Evolutionary conservation across 2,888 invertebrate species (phyloP).

Genomic region (Nemotelus nigrinus): DNA sequence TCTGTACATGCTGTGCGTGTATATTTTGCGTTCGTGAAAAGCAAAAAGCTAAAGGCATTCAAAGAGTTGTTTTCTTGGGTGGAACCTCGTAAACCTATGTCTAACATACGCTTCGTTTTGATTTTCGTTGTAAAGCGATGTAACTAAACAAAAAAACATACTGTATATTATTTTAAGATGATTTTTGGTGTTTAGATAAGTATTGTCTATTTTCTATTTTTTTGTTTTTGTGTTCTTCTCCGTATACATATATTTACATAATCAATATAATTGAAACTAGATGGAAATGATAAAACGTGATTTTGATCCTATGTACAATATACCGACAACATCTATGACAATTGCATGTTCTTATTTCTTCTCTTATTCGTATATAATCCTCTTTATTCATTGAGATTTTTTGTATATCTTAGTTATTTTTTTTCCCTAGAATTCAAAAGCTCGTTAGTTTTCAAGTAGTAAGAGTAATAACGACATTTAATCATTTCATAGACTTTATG

Average conservation of each 20-base stretch:
- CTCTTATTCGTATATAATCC: no score
- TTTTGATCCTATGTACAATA: no score
- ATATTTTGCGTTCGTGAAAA: not conserved
- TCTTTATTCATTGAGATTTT: no score
- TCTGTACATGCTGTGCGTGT: conserved; percentile 34
- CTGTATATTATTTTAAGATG: conserved; percentile 29
- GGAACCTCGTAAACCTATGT: not conserved
- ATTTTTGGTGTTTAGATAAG: conserved; percentile 28
- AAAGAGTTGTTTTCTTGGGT: not conserved
- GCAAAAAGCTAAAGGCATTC: not conserved
- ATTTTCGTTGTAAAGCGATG: not conserved
- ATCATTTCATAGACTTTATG: not conserved
- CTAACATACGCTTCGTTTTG: not conserved
- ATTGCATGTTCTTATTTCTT: no score
- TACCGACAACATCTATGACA: no score
- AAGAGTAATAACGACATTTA: no score
- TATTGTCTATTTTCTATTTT: conserved; percentile 25
- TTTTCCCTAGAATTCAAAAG: no score
- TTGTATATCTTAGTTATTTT: no score
- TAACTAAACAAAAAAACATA: conserved; percentile 13
- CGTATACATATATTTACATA: not conserved
- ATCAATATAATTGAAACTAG: not conserved
- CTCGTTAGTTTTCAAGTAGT: no score
- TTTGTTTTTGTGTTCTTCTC: conserved; percentile 26
- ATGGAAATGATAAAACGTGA: not conserved